These are phyloP conservation scores for Balaeniceps rex DNA, from an alignment of 2,113 vertebrate genomes.

Conservation along the genomic window DNA sequence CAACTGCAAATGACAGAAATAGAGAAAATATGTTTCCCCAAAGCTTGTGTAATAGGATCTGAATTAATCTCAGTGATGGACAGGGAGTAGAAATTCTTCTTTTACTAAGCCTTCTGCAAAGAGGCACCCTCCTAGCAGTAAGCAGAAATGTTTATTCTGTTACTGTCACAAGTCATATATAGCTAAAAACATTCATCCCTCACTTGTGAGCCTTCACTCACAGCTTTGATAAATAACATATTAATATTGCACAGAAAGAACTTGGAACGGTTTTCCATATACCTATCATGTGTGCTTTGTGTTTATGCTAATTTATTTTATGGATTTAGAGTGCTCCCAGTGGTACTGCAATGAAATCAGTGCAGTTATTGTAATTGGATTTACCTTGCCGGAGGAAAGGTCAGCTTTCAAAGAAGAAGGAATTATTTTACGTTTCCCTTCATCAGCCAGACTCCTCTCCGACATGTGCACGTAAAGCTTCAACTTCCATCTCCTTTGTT, in stretches of 20 bases:
- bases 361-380: neutral
- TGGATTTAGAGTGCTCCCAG: slow-evolving; percentile 23
- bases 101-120: neutral
- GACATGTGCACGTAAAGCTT: neutral
- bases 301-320: slow-evolving; percentile 37
- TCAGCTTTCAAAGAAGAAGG: neutral
- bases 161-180: neutral
- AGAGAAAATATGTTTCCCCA: neutral
- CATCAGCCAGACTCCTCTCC: neutral
- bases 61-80: neutral
- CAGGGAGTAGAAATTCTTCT: neutral
- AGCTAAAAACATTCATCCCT: neutral
- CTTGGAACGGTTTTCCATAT: neutral
- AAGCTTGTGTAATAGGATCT: neutral
- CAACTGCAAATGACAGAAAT: neutral
- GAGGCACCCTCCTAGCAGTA: neutral
- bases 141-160: neutral
- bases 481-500: neutral
- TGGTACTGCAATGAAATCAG: slow-evolving; percentile 22
- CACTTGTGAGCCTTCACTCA: neutral
- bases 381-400: slow-evolving; percentile 26
- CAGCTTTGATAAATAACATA: neutral
- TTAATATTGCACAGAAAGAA: neutral
- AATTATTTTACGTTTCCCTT: slow-evolving; percentile 11
- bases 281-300: neutral